Percentiles rank a stretch among this genome's conserved stretches.
Conservation (phyloP, 2,797 vertebrate genomes). For the Acestrorhynchus altus region DNA sequence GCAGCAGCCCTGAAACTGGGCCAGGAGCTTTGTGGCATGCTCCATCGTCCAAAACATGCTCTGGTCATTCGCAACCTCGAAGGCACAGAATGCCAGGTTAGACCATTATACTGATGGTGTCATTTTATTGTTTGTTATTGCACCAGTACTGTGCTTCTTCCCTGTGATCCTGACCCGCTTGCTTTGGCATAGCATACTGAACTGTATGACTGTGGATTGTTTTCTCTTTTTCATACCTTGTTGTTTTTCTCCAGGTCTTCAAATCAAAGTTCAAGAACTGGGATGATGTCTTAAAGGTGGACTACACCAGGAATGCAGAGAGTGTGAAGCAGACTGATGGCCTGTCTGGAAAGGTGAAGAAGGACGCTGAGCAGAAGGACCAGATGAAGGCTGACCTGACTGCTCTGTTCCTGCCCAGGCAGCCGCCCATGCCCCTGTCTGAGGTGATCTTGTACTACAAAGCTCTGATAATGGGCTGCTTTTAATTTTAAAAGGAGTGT, state of each 20-base stretch:
- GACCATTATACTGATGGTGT: neutral
- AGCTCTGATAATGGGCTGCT: neutral
- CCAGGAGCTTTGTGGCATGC: slow-evolving; percentile 95
- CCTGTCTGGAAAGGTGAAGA: slow-evolving; percentile 91
- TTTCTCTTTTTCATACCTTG: neutral
- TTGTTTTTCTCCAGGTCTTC: slow-evolving; percentile 81
- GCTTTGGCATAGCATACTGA: neutral
- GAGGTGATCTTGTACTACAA: slow-evolving; percentile 65
- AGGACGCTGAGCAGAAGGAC: slow-evolving; percentile 89
- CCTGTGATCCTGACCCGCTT: too few relatives aligned
- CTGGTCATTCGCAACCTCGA: slow-evolving; percentile 93
- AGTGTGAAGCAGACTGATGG: slow-evolving; percentile 81
- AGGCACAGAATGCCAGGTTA: slow-evolving; percentile 93
- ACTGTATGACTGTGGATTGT: neutral
- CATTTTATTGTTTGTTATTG: too few relatives aligned
- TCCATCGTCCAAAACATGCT: slow-evolving; percentile 93
- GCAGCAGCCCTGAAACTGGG: slow-evolving; percentile 95
- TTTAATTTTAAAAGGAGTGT: neutral
- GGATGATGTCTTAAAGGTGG: slow-evolving; percentile 95
- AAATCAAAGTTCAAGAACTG: slow-evolving; percentile 99
- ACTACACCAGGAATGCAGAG: slow-evolving; percentile 95
- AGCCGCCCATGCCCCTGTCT: slow-evolving; percentile 89
- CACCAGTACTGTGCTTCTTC: too few relatives aligned
- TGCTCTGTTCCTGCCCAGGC: slow-evolving; percentile 92
- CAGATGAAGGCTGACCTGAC: slow-evolving; percentile 98